A percentile compares a stretch with the other conserved stretches of the same genome.
Evolutionary conservation across 2,888 invertebrate species (phyloP).

Genomic region (Andrena marginata): DNA sequence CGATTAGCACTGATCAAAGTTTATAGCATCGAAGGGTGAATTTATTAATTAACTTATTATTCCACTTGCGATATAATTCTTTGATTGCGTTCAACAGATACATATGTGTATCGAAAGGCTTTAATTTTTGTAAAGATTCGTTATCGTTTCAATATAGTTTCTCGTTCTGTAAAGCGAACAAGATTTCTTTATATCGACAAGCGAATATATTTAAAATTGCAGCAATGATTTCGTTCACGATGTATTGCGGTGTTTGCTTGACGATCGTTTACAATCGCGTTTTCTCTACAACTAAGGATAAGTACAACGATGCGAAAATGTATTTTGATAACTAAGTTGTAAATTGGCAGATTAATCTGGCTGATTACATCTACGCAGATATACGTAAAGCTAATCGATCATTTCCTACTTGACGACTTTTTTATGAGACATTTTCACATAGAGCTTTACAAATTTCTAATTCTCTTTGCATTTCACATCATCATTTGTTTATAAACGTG

Average conservation of each 20-base stretch:
- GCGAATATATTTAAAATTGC: slow-evolving; percentile 9
- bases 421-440: slow-evolving; percentile 65
- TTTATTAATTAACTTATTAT: slow-evolving; percentile 15
- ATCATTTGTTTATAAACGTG: slow-evolving; percentile 75
- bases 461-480: slow-evolving; percentile 70
- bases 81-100: not conserved
- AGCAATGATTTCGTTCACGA: slow-evolving; percentile 5
- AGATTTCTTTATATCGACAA: slow-evolving; percentile 43
- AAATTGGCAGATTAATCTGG: slow-evolving; percentile 51
- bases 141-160: slow-evolving; percentile 11
- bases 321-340: slow-evolving; percentile 27
- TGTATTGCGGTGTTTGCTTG: slow-evolving; percentile 12
- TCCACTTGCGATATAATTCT: slow-evolving; percentile 1
- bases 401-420: slow-evolving; percentile 57
- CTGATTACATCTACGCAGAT: slow-evolving; percentile 59
- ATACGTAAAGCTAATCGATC: slow-evolving; percentile 33
- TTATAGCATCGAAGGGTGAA: not conserved
- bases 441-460: slow-evolving; percentile 63
- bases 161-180: slow-evolving; percentile 50
- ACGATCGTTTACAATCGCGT: not conserved
- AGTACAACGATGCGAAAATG: slow-evolving; percentile 26
- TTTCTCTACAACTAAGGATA: slow-evolving; percentile 8
- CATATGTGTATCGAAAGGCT: not conserved
- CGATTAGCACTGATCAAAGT: slow-evolving; percentile 15
- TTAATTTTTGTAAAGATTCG: not conserved